Conservation (phyloP, 2,113 vertebrate genomes). For the Antechinus stuartii region DNA sequence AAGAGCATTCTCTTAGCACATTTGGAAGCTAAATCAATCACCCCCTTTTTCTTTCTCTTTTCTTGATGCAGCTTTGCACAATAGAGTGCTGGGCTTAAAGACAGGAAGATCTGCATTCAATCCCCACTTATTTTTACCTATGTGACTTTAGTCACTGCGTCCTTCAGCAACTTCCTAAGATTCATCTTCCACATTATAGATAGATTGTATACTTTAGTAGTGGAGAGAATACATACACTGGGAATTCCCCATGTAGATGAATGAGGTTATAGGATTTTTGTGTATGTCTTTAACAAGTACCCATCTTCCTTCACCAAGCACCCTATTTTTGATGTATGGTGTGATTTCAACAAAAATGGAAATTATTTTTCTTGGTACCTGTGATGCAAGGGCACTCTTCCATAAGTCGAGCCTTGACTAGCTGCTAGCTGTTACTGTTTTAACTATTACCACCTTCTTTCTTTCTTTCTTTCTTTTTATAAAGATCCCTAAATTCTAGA, state of each 20-base stretch:
- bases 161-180: neutral
- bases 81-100: neutral
- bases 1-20: conserved; percentile 36
- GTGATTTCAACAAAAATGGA: neutral
- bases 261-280: neutral
- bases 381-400: neutral
- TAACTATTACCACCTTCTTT: neutral
- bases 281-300: conserved; percentile 29
- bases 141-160: neutral
- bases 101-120: neutral
- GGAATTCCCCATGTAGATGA: neutral
- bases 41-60: neutral
- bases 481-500: neutral
- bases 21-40: conserved; percentile 4
- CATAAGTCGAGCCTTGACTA: neutral
- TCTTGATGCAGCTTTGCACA: neutral
- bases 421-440: neutral
- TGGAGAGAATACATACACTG: neutral
- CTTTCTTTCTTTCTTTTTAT: neutral
- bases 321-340: neutral
- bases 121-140: neutral
- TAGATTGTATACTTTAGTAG: neutral
- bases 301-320: neutral
- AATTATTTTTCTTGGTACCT: conserved; percentile 33
- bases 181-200: neutral